Evolutionary conservation across 1,140 invertebrate species (phyloP).

Genomic region (Drosophila kurseongensis): DNA sequence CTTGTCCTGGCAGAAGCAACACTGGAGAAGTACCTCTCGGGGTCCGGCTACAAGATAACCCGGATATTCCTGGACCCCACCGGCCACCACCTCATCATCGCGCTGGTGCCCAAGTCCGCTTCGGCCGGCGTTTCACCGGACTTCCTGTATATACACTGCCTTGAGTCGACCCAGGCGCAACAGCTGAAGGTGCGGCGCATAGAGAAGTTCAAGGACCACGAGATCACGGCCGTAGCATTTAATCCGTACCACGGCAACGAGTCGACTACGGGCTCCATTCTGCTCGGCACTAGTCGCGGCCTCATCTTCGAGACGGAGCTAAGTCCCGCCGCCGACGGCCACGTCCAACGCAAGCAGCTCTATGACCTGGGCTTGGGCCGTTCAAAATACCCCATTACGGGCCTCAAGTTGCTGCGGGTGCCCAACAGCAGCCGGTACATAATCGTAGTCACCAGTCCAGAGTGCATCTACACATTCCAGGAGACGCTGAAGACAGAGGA

Average conservation of each 20-base stretch:
- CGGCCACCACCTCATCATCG: conserved; percentile 93
- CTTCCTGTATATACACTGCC: conserved; percentile 91
- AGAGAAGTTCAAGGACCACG: conserved; percentile 90
- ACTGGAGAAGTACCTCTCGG: conserved; percentile 86
- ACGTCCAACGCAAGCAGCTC: conserved; percentile 94
- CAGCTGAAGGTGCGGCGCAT: conserved; percentile 87
- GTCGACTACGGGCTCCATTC: conserved; percentile 90
- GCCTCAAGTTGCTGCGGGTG: conserved; percentile 92
- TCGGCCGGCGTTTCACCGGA: conserved; percentile 88
- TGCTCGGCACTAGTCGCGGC: conserved; percentile 95
- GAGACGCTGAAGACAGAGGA: conserved; percentile 91
- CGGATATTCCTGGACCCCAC: conserved; percentile 94
- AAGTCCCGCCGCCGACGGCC: conserved; percentile 88
- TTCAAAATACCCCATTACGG: conserved; percentile 91
- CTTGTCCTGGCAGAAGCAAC: conserved; percentile 86
- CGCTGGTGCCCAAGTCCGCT: conserved; percentile 87
- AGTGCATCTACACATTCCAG: conserved; percentile 94
- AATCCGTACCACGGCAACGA: conserved; percentile 91
- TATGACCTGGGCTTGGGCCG: conserved; percentile 93
- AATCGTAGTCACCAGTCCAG: conserved; percentile 93
- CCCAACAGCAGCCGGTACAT: conserved; percentile 90
- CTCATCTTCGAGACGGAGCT: conserved; percentile 97
- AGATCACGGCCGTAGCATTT: conserved; percentile 96
- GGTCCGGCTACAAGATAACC: conserved; percentile 87
- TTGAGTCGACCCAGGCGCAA: conserved; percentile 84